Base-by-base conservation (phyloP, 2,797 vertebrate genomes). In the Pampus argenteus region DNA sequence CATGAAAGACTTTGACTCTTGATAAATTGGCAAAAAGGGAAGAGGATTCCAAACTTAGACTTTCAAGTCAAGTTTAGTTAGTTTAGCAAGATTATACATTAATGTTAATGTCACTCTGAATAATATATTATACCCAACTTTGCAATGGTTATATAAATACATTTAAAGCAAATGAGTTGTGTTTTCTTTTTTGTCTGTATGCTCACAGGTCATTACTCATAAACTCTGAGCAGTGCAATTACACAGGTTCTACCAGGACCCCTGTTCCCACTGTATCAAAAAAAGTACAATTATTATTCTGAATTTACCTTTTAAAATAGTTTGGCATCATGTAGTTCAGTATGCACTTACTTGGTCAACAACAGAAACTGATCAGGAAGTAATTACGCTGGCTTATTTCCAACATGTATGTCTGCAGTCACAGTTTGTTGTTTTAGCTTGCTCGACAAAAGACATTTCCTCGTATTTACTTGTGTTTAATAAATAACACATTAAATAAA, bases 1-100 rank as follows among this genome's bases (percentile, higher is more conserved):
- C 71, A 89, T 36, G 17, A n/a, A 58, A 71, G 6, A 23, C 22
- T 55, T 6, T 3, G 5, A 14, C 18, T 31, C 31, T 9, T 9
- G 0, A 49, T 3, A 28, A 28, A 22, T 10, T 34, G 45, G 1
- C 13, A 36, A n/a, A 36, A n/a, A 0, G 22, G 20, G 6, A 49
- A 50, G 5, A 26, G 10, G 9, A 29, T 59, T 47, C 18, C 11
- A 9, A 29, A 50, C 50, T 18, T 42, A 5, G 38, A 40, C 17
- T 7, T 40, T 17, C 11, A 36, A 36, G 3, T 36, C 34, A 36
- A 13, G 10, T 36, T 36, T 36, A 36, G 34, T 11, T 11, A 36
- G n/a, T n/a, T n/a, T n/a, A n/a, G n/a, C n/a, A 36, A 36, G 34
- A 36, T 36, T 13, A 31, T 31, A 36, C 34, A 34, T 34, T 15